Evolutionary conservation across 2,888 invertebrate species (phyloP).

Genomic region (Ormyrus labotus): DNA sequence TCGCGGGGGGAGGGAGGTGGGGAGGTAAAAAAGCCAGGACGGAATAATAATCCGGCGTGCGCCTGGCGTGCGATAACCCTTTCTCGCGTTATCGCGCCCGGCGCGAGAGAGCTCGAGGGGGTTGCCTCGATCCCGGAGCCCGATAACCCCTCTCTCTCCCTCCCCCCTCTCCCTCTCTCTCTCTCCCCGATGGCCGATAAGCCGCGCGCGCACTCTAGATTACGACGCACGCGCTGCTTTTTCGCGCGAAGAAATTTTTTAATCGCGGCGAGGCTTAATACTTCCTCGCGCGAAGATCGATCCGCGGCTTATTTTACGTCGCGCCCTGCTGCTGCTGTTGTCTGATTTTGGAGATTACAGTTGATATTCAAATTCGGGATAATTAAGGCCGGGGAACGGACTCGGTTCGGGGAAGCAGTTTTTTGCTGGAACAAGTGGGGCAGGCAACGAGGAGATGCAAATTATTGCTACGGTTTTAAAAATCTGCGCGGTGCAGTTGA

Average conservation of each 20-base stretch:
- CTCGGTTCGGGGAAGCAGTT: neutral
- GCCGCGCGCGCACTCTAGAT: conserved; percentile 67
- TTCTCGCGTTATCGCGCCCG: conserved; percentile 70
- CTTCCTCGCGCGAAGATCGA: neutral
- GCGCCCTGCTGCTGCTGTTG: no score
- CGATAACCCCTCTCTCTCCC: conserved; percentile 62
- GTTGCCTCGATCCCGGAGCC: conserved; percentile 69
- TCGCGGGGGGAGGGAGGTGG: conserved; percentile 59
- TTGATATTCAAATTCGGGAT: conserved; percentile 43
- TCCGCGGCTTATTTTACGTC: no score
- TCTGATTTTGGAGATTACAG: no score
- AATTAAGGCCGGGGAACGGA: conserved; percentile 33
- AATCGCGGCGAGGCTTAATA: neutral
- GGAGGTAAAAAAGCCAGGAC: conserved; percentile 59
- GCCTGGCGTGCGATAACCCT: conserved; percentile 74
- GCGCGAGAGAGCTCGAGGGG: conserved; percentile 53
- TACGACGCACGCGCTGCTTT: conserved; percentile 67
- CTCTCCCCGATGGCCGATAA: conserved; percentile 71
- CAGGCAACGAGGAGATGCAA: no score
- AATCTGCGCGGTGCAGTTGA: no score
- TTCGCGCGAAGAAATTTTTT: conserved; percentile 23
- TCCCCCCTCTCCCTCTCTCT: no score
- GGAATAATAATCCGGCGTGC: conserved; percentile 58
- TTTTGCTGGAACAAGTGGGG: no score
- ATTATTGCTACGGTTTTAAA: no score